Evolutionary conservation across 2,113 vertebrate species (phyloP).

Genomic region (Pristiophorus japonicus): DNA sequence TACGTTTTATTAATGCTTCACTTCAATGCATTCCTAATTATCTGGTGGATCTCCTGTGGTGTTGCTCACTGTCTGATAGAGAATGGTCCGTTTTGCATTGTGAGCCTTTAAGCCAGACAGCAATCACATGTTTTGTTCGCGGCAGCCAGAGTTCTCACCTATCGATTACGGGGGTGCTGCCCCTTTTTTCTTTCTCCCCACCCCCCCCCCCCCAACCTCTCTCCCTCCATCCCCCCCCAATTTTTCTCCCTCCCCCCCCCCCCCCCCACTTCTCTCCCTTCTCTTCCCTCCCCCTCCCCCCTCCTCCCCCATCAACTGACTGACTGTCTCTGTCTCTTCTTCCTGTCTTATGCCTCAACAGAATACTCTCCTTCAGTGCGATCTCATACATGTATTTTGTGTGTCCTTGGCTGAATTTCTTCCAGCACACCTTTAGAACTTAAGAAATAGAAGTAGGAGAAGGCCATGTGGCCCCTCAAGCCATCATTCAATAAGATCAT

Average conservation of each 20-base stretch:
- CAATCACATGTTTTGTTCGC: background rate
- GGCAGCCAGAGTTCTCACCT: background rate
- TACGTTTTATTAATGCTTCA: background rate
- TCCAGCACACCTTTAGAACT: background rate
- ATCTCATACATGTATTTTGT: background rate
- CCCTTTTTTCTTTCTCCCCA: background rate
- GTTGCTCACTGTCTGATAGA: background rate
- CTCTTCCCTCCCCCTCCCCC: too few species aligned
- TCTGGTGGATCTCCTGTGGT: background rate
- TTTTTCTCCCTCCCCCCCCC: background rate
- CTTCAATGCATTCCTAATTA: background rate
- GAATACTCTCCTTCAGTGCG: background rate
- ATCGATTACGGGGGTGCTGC: background rate
- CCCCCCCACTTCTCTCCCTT: too few species aligned
- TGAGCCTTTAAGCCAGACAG: background rate
- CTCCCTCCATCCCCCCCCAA: too few species aligned
- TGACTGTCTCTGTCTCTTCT: background rate
- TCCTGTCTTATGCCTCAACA: background rate
- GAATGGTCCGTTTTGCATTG: background rate
- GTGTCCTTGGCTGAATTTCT: background rate
- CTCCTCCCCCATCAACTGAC: background rate
- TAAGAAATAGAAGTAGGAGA: too few species aligned
- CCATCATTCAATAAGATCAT: too few species aligned
- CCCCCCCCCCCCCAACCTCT: background rate
- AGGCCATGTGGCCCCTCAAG: too few species aligned